Base-by-base conservation (phyloP, 2,797 vertebrate genomes). In the Saxicola maurus region DNA sequence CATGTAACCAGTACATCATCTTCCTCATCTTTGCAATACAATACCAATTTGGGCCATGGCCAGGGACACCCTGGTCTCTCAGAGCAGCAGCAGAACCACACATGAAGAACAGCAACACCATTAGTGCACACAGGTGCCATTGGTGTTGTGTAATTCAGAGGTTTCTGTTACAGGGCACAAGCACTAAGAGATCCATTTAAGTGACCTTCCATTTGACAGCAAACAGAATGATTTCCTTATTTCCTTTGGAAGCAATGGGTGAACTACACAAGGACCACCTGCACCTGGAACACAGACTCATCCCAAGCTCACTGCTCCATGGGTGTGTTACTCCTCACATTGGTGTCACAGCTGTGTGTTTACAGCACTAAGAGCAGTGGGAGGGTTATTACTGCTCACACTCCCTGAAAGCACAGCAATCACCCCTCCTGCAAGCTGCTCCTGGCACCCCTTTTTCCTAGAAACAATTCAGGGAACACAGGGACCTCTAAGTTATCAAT, bases 61-160 rank as follows among this genome's bases (percentile, higher is more conserved):
- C 88, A 94, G 48, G 81, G 67, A 79, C 75, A 66, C 49, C 48
- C 49, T 62, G 72, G 21, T 37, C 65, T 56, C 46, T 71, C 28
- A 67, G 74, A 79, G 56, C 51, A 55, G 56, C 10, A 59, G 51
- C 8, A 61, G 35, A 79, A 82, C 24, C 35, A n/a, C 53, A 56
- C 13, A 25, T 7, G 35, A 4, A 65, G 68, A 84, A 48, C 51
- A 73, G 48, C 48, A 86, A 25, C 43, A 59, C 11, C 42, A 33
- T 21, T 13, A 56, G 40, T 21, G 57, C 71, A 33, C 10, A 43
- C 38, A 62, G 55, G 17, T 14, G 43, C 79, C 51, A 43, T 0
- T 3, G 31, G 14, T 48, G 71, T 7, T 51, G 37, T 2, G 13
- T 19, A 40, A 52, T 21, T 53, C 6, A 23, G 30, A 81, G 23